Evolutionary conservation across 2,888 invertebrate species (phyloP).

Genomic region (Harpalus rufipes): DNA sequence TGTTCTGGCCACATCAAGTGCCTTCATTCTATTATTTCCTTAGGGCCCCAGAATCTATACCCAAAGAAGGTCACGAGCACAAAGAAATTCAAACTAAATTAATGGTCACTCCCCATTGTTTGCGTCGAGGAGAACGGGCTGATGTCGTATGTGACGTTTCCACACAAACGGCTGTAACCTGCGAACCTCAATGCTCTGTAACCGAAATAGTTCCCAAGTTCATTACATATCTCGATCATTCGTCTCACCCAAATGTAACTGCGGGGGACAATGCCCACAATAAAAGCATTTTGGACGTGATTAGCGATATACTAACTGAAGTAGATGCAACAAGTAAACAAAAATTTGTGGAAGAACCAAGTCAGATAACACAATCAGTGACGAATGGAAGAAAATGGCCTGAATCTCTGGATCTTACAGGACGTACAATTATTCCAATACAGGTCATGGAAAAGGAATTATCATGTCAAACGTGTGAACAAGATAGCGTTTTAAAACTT

Average conservation of each 20-base stretch:
- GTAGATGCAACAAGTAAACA: conserved; percentile 44
- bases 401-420: too few species aligned
- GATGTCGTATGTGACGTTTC: conserved; percentile 69
- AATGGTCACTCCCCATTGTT: conserved; percentile 70
- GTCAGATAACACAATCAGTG: too few species aligned
- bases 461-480: too few species aligned
- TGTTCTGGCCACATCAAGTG: too few species aligned
- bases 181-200: conserved; percentile 69
- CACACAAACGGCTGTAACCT: conserved; percentile 70
- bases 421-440: too few species aligned
- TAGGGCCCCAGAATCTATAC: too few species aligned
- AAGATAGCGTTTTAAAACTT: too few species aligned
- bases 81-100: conserved; percentile 70
- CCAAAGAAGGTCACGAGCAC: conserved; percentile 54
- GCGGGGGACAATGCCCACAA: conserved; percentile 30
- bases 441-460: too few species aligned
- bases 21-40: too few species aligned
- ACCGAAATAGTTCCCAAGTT: conserved; percentile 68
- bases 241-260: conserved; percentile 15
- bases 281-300: conserved; percentile 43
- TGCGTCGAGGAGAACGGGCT: conserved; percentile 70
- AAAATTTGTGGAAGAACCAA: conserved; percentile 14
- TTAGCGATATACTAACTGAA: conserved; percentile 28
- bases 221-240: conserved; percentile 66
- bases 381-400: too few species aligned